Conservation (phyloP, 2,888 invertebrate genomes). For the Ormyrus thymus region DNA sequence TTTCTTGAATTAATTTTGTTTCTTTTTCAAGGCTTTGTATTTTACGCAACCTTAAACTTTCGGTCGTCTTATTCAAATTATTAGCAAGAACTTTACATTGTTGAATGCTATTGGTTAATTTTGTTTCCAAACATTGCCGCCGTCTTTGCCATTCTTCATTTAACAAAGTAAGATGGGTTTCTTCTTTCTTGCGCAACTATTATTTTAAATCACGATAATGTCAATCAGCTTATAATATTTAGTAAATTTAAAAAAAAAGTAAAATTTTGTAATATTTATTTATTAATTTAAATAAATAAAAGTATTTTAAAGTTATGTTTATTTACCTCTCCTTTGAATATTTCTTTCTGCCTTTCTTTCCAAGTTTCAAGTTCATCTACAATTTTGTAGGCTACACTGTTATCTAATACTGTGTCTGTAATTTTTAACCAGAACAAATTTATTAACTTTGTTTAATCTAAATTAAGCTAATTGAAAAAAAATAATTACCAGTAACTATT, state of each 20-base stretch:
- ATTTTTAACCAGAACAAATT: slow-evolving; percentile 10
- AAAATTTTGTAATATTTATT: slow-evolving; percentile 15
- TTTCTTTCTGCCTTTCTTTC: slow-evolving; percentile 82
- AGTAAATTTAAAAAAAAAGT: slow-evolving; percentile 13
- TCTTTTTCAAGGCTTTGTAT: slow-evolving; percentile 78
- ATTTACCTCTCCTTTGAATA: slow-evolving; percentile 79
- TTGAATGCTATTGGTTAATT: slow-evolving; percentile 78
- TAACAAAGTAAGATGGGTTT: slow-evolving; percentile 76
- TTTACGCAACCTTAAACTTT: slow-evolving; percentile 77
- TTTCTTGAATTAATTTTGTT: slow-evolving; percentile 77
- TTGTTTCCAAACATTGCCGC: slow-evolving; percentile 77
- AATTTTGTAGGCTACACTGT: slow-evolving; percentile 76
- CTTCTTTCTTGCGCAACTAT: slow-evolving; percentile 79
- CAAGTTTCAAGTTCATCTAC: slow-evolving; percentile 84
- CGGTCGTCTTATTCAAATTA: slow-evolving; percentile 79
- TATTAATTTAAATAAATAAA: slow-evolving; percentile 16
- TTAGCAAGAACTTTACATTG: slow-evolving; percentile 80
- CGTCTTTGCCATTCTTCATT: slow-evolving; percentile 79
- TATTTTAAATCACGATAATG: not conserved
- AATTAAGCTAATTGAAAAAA: not conserved
- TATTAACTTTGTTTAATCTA: not conserved
- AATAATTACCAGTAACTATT: slow-evolving; percentile 17
- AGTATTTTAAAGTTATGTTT: slow-evolving; percentile 17
- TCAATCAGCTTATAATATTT: not conserved
- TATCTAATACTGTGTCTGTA: slow-evolving; percentile 68